These are phyloP conservation scores for Glaucidium brasilianum DNA, from an alignment of 2,113 vertebrate species.

Conservation along the genomic window DNA sequence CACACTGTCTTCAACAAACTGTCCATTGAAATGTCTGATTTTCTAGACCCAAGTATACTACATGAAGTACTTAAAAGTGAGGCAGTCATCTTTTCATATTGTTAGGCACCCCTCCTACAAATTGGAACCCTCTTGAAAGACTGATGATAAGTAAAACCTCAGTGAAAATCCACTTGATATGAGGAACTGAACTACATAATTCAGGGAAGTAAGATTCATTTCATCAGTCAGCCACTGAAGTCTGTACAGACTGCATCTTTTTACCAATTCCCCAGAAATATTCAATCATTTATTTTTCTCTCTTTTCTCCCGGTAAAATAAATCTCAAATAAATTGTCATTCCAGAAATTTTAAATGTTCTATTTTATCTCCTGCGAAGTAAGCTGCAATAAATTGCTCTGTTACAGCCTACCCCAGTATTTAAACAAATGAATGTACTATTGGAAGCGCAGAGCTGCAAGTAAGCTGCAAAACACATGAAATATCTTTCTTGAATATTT, in stretches of 20 bases:
- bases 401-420: background rate
- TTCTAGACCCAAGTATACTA: background rate
- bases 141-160: background rate
- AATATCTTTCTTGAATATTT: background rate
- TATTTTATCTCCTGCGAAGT: background rate
- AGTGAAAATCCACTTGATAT: background rate
- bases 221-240: background rate
- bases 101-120: background rate
- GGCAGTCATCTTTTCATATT: background rate
- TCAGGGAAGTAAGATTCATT: background rate
- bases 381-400: background rate
- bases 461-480: background rate
- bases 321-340: background rate
- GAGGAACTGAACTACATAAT: background rate
- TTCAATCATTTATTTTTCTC: background rate
- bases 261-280: background rate
- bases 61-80: background rate
- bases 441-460: background rate
- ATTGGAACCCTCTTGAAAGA: background rate
- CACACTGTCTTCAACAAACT: background rate
- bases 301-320: background rate
- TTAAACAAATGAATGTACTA: background rate
- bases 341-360: background rate
- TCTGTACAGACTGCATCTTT: background rate
- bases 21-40: background rate